A percentile compares a stretch with the other conserved stretches of the same genome.
Conservation (phyloP, 2,888 invertebrate genomes). For the Tuberolachnus salignus region DNA sequence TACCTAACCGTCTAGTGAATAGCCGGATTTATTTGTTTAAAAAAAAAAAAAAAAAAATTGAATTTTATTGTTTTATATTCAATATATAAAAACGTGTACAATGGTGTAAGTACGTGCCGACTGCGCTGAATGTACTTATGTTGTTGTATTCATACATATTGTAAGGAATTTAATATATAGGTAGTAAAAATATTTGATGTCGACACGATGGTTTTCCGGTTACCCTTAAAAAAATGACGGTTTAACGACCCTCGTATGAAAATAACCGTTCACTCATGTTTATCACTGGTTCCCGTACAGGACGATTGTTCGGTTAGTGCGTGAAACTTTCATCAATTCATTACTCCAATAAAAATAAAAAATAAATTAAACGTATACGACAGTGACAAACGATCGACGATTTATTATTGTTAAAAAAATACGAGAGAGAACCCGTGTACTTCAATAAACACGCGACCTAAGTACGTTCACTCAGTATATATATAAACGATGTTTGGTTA, state of each 20-base stretch:
- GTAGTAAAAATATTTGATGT: background rate
- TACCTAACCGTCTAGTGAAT: too few relatives aligned
- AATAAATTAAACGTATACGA: constrained; percentile 2
- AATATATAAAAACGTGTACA: constrained; percentile 12
- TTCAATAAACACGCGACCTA: background rate
- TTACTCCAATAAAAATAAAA: background rate
- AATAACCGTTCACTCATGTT: constrained; percentile 37
- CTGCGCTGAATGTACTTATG: background rate
- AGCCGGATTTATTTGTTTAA: too few relatives aligned
- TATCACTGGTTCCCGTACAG: background rate
- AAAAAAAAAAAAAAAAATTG: background rate
- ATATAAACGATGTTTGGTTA: background rate
- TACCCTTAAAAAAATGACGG: background rate
- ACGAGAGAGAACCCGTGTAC: background rate
- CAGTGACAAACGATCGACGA: constrained; percentile 34
- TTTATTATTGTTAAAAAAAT: constrained; percentile 26
- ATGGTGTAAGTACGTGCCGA: constrained; percentile 40
- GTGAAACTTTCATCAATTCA: constrained; percentile 7
- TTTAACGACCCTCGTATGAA: constrained; percentile 6
- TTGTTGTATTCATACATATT: too few relatives aligned
- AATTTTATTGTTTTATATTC: constrained; percentile 28
- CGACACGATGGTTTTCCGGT: background rate
- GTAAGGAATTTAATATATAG: too few relatives aligned
- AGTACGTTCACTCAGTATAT: background rate
- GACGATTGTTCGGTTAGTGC: constrained; percentile 24